Conservation (phyloP, 2,888 invertebrate species). For the Orgyia antiqua region DNA sequence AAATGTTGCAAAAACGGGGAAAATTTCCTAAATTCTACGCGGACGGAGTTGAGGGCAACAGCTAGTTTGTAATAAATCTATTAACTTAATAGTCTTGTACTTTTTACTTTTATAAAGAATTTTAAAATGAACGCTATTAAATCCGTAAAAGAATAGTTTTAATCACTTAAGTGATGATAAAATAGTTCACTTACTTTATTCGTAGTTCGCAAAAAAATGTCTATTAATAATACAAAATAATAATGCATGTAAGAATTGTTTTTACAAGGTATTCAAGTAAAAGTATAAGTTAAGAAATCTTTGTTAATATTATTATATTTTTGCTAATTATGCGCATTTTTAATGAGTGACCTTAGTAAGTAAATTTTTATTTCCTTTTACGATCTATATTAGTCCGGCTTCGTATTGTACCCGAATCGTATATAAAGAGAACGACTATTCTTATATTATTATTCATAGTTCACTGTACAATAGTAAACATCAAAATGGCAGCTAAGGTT, state of each 20-base stretch:
- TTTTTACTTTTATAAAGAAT: too few relatives aligned
- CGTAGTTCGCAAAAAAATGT: background rate
- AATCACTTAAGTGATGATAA: too few relatives aligned
- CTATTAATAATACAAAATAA: background rate
- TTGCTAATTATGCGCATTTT: constrained; percentile 8
- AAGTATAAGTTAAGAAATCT: background rate
- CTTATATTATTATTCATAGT: constrained; percentile 64
- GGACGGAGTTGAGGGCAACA: too few relatives aligned
- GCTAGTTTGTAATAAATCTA: too few relatives aligned
- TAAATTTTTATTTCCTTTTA: constrained; percentile 61
- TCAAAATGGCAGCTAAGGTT: constrained; percentile 74
- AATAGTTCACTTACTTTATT: too few relatives aligned
- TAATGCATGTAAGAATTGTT: background rate
- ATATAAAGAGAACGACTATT: constrained; percentile 52
- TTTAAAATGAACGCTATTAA: too few relatives aligned
- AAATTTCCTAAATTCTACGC: too few relatives aligned
- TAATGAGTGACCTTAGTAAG: constrained; percentile 51
- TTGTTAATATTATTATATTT: background rate
- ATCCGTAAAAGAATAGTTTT: too few relatives aligned
- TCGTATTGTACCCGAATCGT: constrained; percentile 33
- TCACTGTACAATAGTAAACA: constrained; percentile 57
- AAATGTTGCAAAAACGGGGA: too few relatives aligned
- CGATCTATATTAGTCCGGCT: constrained; percentile 22
- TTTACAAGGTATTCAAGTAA: background rate
- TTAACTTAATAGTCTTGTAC: too few relatives aligned